These are phyloP conservation scores for Leptinotarsa tumamoca DNA, from an alignment of 2,888 invertebrate species.

Conservation along the genomic window DNA sequence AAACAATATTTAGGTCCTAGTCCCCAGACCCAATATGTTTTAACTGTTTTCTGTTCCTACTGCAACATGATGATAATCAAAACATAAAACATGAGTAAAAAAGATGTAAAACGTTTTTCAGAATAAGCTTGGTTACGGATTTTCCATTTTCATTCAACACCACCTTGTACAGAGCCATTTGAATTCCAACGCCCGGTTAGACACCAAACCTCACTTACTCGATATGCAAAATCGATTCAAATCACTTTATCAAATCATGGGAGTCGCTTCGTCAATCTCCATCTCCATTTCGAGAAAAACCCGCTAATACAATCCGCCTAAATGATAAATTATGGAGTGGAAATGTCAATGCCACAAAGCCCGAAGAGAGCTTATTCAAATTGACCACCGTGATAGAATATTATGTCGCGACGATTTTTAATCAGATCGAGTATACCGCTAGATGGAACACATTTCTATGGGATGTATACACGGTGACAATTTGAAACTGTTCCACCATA, in stretches of 20 bases:
- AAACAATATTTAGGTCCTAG: too few relatives aligned
- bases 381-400: conserved; percentile 26
- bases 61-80: too few relatives aligned
- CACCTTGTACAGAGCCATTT: neutral
- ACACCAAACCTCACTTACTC: neutral
- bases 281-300: neutral
- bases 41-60: too few relatives aligned
- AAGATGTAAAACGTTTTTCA: too few relatives aligned
- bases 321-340: conserved; percentile 16
- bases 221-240: neutral
- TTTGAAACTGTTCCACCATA: too few relatives aligned
- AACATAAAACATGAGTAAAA: too few relatives aligned
- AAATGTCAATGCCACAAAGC: conserved; percentile 17
- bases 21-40: too few relatives aligned
- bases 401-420: conserved; percentile 25
- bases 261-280: conserved; percentile 4
- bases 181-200: neutral
- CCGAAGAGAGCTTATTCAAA: conserved; percentile 15
- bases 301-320: conserved; percentile 18
- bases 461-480: conserved; percentile 6
- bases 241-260: conserved; percentile 7
- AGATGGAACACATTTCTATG: conserved; percentile 24
- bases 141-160: neutral
- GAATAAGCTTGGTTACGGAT: too few relatives aligned
- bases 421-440: conserved; percentile 23